Percentiles rank a stretch among this genome's conserved stretches.
Conservation (phyloP, 2,113 vertebrate species). For the Paradisaea rubra region DNA sequence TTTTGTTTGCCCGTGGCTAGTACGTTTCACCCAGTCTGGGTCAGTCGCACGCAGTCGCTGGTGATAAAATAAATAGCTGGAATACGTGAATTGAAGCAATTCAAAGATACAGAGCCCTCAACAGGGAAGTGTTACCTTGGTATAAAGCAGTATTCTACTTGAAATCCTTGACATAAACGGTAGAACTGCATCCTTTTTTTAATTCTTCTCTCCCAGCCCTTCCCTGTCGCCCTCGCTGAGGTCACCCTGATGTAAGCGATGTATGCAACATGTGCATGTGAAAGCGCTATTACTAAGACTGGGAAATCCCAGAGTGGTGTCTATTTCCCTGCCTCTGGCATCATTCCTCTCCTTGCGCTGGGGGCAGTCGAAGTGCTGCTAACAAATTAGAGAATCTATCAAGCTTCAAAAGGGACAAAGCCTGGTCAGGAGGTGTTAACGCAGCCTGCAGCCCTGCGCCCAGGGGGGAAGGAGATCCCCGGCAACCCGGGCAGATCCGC, state of each 20-base stretch:
- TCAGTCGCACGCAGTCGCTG: rapidly evolving
- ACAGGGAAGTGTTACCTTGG: background rate
- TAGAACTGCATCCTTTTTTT: background rate
- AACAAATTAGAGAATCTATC: background rate
- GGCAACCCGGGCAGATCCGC: background rate
- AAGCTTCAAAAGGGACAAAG: background rate
- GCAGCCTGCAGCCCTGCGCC: background rate
- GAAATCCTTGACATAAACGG: background rate
- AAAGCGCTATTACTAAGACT: background rate
- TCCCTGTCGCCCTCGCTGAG: background rate
- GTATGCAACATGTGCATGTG: background rate
- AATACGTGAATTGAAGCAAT: background rate
- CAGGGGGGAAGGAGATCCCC: background rate
- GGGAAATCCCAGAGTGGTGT: background rate
- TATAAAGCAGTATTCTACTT: background rate
- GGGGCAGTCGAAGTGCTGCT: background rate
- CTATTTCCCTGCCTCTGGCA: background rate
- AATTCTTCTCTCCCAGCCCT: background rate
- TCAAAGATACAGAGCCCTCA: background rate
- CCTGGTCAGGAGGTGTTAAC: background rate
- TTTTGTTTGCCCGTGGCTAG: background rate
- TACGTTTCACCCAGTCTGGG: background rate
- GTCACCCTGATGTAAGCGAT: background rate
- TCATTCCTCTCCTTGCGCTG: background rate
- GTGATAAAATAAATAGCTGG: background rate